A percentile compares a stretch with the other conserved stretches of the same genome.
Evolutionary conservation across 2,888 invertebrate genomes (phyloP).

Genomic region (Eupithecia exiguata): DNA sequence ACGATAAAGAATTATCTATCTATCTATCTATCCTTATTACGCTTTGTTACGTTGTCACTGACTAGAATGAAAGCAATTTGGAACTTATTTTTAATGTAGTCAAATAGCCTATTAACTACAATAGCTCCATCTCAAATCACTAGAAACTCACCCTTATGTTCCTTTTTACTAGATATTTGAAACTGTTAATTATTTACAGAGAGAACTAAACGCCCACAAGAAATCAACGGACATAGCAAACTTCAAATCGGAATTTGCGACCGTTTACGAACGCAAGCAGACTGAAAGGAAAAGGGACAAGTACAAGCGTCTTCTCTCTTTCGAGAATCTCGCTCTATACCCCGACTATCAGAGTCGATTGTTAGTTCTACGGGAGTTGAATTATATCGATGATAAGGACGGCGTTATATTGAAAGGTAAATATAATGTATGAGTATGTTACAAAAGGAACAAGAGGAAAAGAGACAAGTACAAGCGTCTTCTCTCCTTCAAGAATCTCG

Average conservation of each 20-base stretch:
- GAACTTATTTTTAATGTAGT: no score
- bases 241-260: slow-evolving; percentile 90
- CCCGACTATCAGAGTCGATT: slow-evolving; percentile 95
- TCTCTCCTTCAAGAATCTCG: slow-evolving; percentile 92
- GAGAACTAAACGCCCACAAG: slow-evolving; percentile 76
- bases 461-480: slow-evolving; percentile 87
- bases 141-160: background rate
- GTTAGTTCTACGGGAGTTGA: slow-evolving; percentile 88
- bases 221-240: slow-evolving; percentile 89
- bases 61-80: no score
- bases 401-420: slow-evolving; percentile 75
- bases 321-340: slow-evolving; percentile 92
- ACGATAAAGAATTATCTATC: no score
- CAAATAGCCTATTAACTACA: no score
- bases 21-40: no score
- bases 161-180: background rate
- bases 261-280: slow-evolving; percentile 89
- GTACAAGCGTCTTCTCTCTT: slow-evolving; percentile 90
- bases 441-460: slow-evolving; percentile 58
- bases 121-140: no score
- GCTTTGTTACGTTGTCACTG: no score
- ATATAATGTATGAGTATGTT: background rate
- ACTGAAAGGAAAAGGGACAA: slow-evolving; percentile 87
- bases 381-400: slow-evolving; percentile 84
- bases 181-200: slow-evolving; percentile 48